phyloP scores from a whole-genome alignment of 2,888 invertebrate species.

The Oasisia sp. region DNA sequence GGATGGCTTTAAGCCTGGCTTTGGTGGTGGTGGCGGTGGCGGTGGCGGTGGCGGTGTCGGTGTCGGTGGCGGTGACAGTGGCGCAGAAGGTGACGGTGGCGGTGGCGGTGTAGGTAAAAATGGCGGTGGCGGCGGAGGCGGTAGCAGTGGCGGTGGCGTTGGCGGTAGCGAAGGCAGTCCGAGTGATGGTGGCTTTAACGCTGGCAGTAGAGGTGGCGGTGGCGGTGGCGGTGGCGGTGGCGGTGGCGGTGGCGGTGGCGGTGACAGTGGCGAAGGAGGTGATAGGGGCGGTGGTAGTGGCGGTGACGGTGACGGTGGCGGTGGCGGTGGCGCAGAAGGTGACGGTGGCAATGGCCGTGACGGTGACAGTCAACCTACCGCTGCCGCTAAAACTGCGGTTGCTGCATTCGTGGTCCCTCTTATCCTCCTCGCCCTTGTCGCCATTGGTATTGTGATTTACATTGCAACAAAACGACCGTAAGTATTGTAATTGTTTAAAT shows the following conservation, averaged over 20 bases:
- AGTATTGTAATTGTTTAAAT: conserved; percentile 22
- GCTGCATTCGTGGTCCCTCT: too few relatives aligned
- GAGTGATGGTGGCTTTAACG: neutral
- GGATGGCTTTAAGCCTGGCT: too few relatives aligned
- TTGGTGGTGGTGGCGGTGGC: too few relatives aligned
- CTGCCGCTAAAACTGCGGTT: too few relatives aligned
- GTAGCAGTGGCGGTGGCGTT: conserved; percentile 19
- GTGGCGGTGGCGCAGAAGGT: conserved; percentile 20
- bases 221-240: conserved; percentile 14
- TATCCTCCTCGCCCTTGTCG: too few relatives aligned
- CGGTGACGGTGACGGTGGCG: conserved; percentile 19
- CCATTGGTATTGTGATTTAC: too few relatives aligned
- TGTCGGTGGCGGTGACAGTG: too few relatives aligned
- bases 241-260: neutral
- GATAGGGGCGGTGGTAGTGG: conserved; percentile 24
- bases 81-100: too few relatives aligned
- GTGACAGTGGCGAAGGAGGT: neutral
- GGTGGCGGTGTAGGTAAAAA: too few relatives aligned
- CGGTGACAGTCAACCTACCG: conserved; percentile 14
- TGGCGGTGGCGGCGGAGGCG: too few relatives aligned
- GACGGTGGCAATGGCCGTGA: neutral
- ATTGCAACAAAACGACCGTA: neutral
- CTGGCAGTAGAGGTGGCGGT: conserved; percentile 23
- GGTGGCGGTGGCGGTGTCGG: too few relatives aligned
- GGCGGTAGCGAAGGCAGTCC: conserved; percentile 23